Evolutionary conservation across 1,140 invertebrate genomes (phyloP).

Genomic region (Drosophila novamexicana): DNA sequence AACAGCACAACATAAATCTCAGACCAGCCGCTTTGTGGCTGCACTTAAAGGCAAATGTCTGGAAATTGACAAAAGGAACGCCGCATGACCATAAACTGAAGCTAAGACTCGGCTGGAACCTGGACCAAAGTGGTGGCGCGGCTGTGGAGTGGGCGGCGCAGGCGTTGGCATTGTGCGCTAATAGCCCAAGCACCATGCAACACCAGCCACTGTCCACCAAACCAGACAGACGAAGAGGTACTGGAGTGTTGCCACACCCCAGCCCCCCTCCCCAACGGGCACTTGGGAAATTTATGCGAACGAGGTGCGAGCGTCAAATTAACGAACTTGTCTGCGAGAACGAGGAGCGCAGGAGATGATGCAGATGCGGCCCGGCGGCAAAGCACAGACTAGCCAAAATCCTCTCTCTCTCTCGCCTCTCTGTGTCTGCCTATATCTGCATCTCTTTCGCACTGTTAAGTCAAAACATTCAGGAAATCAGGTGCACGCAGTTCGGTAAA

Average conservation of each 20-base stretch:
- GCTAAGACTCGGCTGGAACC: conserved; percentile 10
- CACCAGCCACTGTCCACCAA: conserved; percentile 37
- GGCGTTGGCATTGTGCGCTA: conserved; percentile 58
- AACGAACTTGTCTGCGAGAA: conserved; percentile 65
- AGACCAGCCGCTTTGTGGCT: conserved; percentile 41
- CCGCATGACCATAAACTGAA: conserved; percentile 42
- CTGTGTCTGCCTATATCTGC: neutral
- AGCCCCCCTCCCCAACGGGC: neutral
- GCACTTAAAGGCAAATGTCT: conserved; percentile 70
- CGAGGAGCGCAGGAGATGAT: neutral
- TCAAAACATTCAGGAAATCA: conserved; percentile 64
- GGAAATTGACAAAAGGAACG: conserved; percentile 68
- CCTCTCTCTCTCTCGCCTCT: neutral
- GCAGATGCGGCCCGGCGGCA: conserved; percentile 22
- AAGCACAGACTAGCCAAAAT: neutral
- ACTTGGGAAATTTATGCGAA: conserved; percentile 52
- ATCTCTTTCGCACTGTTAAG: conserved; percentile 19
- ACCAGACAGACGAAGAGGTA: conserved; percentile 25
- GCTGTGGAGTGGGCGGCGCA: conserved; percentile 34
- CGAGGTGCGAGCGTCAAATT: conserved; percentile 72
- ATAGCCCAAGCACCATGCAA: conserved; percentile 54
- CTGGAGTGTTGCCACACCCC: neutral
- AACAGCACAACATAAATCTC: conserved; percentile 74
- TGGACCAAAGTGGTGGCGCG: conserved; percentile 15
- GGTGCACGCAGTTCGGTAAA: conserved; percentile 65